Percentiles rank a stretch among this genome's conserved stretches.
Evolutionary conservation across 1,140 invertebrate genomes (phyloP).

Genomic region (Thaumetopoea pityocampa): DNA sequence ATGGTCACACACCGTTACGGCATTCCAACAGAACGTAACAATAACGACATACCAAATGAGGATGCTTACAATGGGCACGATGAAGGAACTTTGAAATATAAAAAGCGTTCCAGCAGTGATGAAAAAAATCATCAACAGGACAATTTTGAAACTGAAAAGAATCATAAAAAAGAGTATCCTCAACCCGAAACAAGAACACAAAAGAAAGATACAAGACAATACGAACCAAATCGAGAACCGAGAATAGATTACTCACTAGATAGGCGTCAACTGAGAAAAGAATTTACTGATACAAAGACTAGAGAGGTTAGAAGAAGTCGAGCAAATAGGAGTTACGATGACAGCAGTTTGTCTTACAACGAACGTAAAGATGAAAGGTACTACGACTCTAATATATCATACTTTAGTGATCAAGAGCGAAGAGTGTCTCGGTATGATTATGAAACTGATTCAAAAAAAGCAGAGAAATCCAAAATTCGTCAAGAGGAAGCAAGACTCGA

Average conservation of each 20-base stretch:
- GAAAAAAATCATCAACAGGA: constrained; percentile 57
- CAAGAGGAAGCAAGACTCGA: constrained; percentile 72
- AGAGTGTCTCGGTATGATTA: constrained; percentile 76
- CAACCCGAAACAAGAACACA: constrained; percentile 52
- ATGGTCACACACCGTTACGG: constrained; percentile 63
- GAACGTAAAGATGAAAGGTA: constrained; percentile 73
- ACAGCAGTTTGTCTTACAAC: constrained; percentile 64
- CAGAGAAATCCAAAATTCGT: constrained; percentile 68
- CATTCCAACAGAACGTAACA: constrained; percentile 55
- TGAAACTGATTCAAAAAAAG: constrained; percentile 78
- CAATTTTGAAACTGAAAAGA: constrained; percentile 51
- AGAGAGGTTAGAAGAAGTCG: constrained; percentile 57
- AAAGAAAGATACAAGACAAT: constrained; percentile 51
- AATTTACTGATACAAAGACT: constrained; percentile 49
- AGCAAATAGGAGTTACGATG: constrained; percentile 64
- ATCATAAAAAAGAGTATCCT: constrained; percentile 53
- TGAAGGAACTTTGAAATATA: constrained; percentile 70
- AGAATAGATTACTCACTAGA: constrained; percentile 71
- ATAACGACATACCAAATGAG: constrained; percentile 51
- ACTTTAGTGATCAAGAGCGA: constrained; percentile 72
- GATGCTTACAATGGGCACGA: constrained; percentile 56
- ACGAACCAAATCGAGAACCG: constrained; percentile 41
- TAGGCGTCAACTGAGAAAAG: constrained; percentile 54
- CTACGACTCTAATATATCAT: constrained; percentile 71
- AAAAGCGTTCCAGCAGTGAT: constrained; percentile 62